phyloP scores from a whole-genome alignment of 2,888 invertebrate genomes.

The Tuberolachnus salignus region DNA sequence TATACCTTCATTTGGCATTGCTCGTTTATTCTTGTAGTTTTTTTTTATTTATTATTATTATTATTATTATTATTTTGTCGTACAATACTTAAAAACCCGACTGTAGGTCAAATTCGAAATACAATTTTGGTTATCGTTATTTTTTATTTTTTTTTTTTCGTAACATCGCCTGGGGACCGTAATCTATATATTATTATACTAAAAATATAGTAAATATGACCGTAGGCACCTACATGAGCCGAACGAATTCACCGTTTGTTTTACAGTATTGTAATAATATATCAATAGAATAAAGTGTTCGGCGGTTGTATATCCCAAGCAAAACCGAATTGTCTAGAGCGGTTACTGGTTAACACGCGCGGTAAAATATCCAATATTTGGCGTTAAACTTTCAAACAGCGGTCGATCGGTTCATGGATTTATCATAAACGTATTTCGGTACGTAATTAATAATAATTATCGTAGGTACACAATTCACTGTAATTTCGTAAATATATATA shows the following conservation, averaged over 20 bases:
- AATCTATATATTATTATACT: not conserved
- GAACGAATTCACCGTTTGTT: not conserved
- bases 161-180: conserved; percentile 13
- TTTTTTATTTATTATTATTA: not conserved
- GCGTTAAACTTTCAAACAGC: not conserved
- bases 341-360: no score
- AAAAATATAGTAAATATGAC: not conserved
- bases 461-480: no score
- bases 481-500: no score
- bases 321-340: not conserved
- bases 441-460: no score
- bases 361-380: not conserved
- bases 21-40: no score
- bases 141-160: conserved; percentile 13
- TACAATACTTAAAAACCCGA: not conserved
- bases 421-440: no score
- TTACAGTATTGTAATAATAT: not conserved
- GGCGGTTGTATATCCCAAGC: not conserved
- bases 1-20: no score
- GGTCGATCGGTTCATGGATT: no score
- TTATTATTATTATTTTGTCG: conserved; percentile 6
- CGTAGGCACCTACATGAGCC: not conserved
- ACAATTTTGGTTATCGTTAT: conserved; percentile 16
- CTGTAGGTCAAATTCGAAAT: conserved; percentile 34
- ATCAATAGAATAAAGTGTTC: no score